A percentile compares a stretch with the other conserved stretches of the same genome.
Conservation (phyloP, 2,888 invertebrate genomes). For the Plemyria rubiginata region DNA sequence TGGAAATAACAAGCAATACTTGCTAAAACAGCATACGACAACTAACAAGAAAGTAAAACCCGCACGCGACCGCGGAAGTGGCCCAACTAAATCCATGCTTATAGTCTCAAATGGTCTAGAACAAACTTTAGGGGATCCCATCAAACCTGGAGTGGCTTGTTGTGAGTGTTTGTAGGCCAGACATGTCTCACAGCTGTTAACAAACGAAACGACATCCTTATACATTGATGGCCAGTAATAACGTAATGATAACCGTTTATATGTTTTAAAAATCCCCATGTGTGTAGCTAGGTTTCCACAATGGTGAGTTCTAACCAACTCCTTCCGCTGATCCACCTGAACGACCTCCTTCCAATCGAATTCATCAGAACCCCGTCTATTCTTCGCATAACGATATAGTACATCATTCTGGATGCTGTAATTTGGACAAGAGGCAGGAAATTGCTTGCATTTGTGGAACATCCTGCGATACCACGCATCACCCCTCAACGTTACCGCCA, state of each 20-base stretch:
- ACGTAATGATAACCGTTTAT: too few relatives aligned
- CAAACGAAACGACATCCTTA: too few relatives aligned
- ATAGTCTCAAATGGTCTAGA: too few relatives aligned
- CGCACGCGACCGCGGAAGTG: background rate
- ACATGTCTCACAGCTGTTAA: too few relatives aligned
- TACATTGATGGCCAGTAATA: too few relatives aligned
- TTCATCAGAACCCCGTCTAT: background rate
- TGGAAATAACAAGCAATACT: background rate
- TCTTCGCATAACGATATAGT: background rate
- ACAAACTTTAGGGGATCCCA: too few relatives aligned
- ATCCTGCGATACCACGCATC: too few relatives aligned
- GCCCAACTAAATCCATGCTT: constrained; percentile 1
- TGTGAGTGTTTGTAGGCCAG: too few relatives aligned
- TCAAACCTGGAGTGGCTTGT: too few relatives aligned
- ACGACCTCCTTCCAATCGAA: background rate
- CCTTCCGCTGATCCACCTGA: background rate
- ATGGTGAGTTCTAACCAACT: background rate
- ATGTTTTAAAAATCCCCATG: background rate
- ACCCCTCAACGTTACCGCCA: too few relatives aligned
- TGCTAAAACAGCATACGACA: background rate
- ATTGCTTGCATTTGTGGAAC: too few relatives aligned
- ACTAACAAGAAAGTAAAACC: background rate
- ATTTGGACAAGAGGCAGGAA: too few relatives aligned
- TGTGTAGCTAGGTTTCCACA: background rate
- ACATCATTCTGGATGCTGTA: background rate